Base-by-base conservation (phyloP, 2,888 invertebrate genomes). In the Latrodectus hesperus region DNA sequence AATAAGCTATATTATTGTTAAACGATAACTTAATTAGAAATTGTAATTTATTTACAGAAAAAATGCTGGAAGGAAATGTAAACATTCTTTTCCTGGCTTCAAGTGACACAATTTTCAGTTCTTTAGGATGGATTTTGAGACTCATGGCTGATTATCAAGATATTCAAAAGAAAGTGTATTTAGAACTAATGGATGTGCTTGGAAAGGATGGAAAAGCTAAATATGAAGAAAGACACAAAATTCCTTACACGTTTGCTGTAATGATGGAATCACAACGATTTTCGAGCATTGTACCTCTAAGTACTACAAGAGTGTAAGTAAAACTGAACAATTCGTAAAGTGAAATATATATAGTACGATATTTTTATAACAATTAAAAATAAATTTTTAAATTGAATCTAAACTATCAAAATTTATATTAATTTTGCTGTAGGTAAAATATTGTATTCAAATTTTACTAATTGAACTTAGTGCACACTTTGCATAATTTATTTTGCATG, bases 241-340 rank as follows among this genome's bases (percentile, higher is more conserved):
- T 97, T 94, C 96, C 96, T 0, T 97, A 96, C 91, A 94, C 95
- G 88, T 96, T 96, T 91, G 96, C 96, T 0, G 93, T 96, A 11
- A 95, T 96, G 0, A 93, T 95, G 90, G 97, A 97, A 92, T 94
- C 95, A 0, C 92, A 97, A 0, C 94, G 97, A 70, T 95, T 96
- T 93, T 96, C 97, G 91, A 89, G 84, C 49, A 84, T 89, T 22
- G 71, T 88, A 0, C 90, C 90, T 3, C 78, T 90, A 8, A 90
- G 88, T 51, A 82, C 88, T 2, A 82, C 80, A 5, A 64, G 90
- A 72, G 60, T 72, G 89, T 89, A 73, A 74, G 60, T 9, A 74
- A 74, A 16, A n/a, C n/a, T 60, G n/a, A 16, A 6, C 60, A 60
- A 14, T 38, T 38, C 6, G 4, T 38, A 38, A 22, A 22, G 22